Evolutionary conservation across 1,140 invertebrate species (phyloP).

Genomic region (Trichoplusia ni): DNA sequence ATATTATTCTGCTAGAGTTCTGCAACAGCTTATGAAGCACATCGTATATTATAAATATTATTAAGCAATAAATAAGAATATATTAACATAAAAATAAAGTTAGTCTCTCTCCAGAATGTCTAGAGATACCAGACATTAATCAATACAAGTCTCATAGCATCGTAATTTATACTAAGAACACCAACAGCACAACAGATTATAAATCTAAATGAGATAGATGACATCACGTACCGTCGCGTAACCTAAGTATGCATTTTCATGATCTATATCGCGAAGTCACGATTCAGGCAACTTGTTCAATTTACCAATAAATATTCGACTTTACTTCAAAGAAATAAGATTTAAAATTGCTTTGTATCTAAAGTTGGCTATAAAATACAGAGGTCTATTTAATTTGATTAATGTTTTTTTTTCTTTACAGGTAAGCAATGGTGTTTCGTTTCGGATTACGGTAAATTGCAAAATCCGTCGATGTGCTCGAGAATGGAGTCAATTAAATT

Average conservation of each 20-base stretch:
- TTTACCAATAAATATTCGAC: background rate
- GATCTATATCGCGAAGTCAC: conserved; percentile 24
- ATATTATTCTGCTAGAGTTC: too few species aligned
- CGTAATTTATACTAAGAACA: too few species aligned
- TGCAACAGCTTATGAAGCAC: too few species aligned
- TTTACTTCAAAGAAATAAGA: background rate
- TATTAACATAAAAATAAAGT: too few species aligned
- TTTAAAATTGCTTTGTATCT: background rate
- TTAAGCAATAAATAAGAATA: too few species aligned
- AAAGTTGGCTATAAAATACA: conserved; percentile 6
- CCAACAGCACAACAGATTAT: background rate
- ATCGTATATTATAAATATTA: too few species aligned
- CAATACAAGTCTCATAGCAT: too few species aligned
- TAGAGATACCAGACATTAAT: too few species aligned
- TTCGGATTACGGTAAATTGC: conserved; percentile 12
- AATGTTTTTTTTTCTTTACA: conserved; percentile 22
- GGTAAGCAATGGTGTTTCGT: conserved; percentile 5
- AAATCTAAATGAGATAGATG: background rate
- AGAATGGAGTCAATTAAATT: background rate
- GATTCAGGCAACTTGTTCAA: background rate
- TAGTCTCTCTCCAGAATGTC: too few species aligned
- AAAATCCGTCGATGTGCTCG: background rate
- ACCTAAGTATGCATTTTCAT: conserved; percentile 5
- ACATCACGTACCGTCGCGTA: background rate
- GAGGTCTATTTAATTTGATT: conserved; percentile 17